Evolutionary conservation across 1,140 invertebrate species (phyloP).

Genomic region (Drosophila sulfurigaster): DNA sequence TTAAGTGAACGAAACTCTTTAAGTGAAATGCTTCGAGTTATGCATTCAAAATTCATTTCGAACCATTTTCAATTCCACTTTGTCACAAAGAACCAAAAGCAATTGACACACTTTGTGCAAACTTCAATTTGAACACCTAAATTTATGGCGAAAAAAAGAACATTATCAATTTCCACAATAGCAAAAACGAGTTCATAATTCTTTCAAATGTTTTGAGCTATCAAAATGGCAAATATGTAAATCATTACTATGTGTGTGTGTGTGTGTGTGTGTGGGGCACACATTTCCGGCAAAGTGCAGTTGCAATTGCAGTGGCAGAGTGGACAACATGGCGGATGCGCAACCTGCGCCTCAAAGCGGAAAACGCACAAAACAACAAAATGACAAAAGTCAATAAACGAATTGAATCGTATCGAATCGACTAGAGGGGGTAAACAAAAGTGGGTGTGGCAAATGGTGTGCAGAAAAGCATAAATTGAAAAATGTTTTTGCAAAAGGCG

Average conservation of each 20-base stretch:
- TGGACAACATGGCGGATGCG: constrained; percentile 67
- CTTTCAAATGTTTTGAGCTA: constrained; percentile 32
- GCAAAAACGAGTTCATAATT: constrained; percentile 50
- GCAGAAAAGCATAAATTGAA: constrained; percentile 72
- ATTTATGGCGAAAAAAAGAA: constrained; percentile 46
- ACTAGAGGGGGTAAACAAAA: not conserved
- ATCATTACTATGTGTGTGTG: constrained; percentile 36
- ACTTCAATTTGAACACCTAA: constrained; percentile 55
- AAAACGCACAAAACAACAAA: constrained; percentile 44
- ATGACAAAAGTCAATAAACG: constrained; percentile 56
- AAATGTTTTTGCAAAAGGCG: constrained; percentile 34
- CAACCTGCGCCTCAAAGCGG: constrained; percentile 36
- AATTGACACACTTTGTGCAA: constrained; percentile 65
- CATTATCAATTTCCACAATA: constrained; percentile 56
- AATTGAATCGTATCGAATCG: constrained; percentile 30
- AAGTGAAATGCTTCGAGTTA: not conserved
- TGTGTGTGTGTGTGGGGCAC: constrained; percentile 38
- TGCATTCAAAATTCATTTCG: too few species aligned
- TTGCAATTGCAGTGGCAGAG: constrained; percentile 56
- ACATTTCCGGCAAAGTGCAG: constrained; percentile 71
- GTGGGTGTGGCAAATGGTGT: constrained; percentile 66
- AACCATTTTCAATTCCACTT: constrained; percentile 44
- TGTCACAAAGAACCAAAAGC: constrained; percentile 44
- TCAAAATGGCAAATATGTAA: constrained; percentile 54
- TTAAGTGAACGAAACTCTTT: not conserved